A percentile compares a stretch with the other conserved stretches of the same genome.
These are phyloP conservation scores for Arbacia lixula DNA, from an alignment of 53 echinoderm and acorn worm genomes.

Conservation along the genomic window DNA sequence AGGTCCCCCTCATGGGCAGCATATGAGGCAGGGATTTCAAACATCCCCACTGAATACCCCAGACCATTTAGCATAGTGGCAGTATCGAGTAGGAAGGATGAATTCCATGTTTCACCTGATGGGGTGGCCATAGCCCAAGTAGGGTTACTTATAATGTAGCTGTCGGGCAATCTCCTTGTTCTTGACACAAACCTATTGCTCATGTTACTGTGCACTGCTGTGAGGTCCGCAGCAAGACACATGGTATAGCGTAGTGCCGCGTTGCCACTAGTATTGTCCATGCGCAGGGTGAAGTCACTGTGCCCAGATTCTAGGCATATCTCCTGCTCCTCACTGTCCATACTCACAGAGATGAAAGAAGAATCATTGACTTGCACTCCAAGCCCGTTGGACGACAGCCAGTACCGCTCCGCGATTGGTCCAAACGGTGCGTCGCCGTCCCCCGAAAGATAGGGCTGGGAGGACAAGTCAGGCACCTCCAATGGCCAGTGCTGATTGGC, in stretches of 20 bases:
- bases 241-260: constrained; percentile 77
- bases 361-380: constrained; percentile 72
- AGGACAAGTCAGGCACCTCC: constrained; percentile 67
- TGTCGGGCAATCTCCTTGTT: constrained; percentile 41
- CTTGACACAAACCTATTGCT: constrained; percentile 51
- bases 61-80: constrained; percentile 40
- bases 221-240: constrained; percentile 71
- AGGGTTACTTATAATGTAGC: constrained; percentile 46
- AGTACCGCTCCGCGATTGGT: constrained; percentile 86
- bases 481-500: constrained; percentile 84
- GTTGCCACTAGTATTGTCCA: constrained; percentile 56
- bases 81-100: constrained; percentile 49
- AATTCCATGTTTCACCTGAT: constrained; percentile 35
- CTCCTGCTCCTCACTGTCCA: constrained; percentile 64
- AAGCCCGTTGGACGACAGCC: constrained; percentile 83
- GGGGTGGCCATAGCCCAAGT: constrained; percentile 60
- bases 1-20: constrained; percentile 73
- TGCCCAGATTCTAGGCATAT: constrained; percentile 78
- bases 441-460: constrained; percentile 72
- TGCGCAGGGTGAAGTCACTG: constrained; percentile 52
- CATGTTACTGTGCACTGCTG: constrained; percentile 73
- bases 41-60: constrained; percentile 54
- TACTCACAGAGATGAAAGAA: constrained; percentile 76
- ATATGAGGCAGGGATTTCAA: constrained; percentile 80
- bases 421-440: constrained; percentile 73